Percentiles rank a stretch among this genome's conserved stretches.
phyloP scores from a whole-genome alignment of 2,888 invertebrate species.

The Rambutsinella grinnellia region DNA sequence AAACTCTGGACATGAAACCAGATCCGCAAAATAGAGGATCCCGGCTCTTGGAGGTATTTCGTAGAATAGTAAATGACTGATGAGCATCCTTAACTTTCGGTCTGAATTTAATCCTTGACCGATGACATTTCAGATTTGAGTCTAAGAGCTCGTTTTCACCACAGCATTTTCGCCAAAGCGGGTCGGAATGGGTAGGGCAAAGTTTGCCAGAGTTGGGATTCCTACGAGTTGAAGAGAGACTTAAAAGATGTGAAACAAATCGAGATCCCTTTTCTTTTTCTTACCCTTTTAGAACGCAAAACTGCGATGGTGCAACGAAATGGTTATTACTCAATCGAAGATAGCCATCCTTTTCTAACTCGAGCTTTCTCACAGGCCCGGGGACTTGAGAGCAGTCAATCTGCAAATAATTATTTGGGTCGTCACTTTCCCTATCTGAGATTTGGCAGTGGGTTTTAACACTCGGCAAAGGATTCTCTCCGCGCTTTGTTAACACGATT shows the following conservation, averaged over 20 bases:
- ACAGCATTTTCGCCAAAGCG: conserved; percentile 32
- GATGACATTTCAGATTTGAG: conserved; percentile 18
- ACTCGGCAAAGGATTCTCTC: no score
- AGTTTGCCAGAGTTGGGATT: conserved; percentile 13
- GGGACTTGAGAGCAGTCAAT: conserved; percentile 23
- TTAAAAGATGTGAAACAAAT: no score
- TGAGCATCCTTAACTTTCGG: conserved; percentile 2
- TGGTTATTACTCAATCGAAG: neutral
- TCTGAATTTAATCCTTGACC: conserved; percentile 12
- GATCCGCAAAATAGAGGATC: neutral
- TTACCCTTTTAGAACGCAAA: conserved; percentile 23
- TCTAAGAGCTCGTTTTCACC: conserved; percentile 24
- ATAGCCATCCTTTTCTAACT: conserved; percentile 13
- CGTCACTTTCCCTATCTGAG: neutral
- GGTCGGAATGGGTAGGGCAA: conserved; percentile 14
- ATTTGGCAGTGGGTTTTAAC: neutral
- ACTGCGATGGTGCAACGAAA: conserved; percentile 18
- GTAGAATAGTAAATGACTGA: conserved; percentile 15
- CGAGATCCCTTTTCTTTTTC: no score
- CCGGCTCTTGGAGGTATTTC: neutral
- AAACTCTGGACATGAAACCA: conserved; percentile 15
- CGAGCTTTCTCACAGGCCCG: conserved; percentile 10
- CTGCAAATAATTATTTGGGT: neutral
- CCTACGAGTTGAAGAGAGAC: no score
- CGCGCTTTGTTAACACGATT: no score